These are phyloP conservation scores for Panthera leo DNA, from an alignment of 2,113 vertebrate genomes.

Conservation along the genomic window DNA sequence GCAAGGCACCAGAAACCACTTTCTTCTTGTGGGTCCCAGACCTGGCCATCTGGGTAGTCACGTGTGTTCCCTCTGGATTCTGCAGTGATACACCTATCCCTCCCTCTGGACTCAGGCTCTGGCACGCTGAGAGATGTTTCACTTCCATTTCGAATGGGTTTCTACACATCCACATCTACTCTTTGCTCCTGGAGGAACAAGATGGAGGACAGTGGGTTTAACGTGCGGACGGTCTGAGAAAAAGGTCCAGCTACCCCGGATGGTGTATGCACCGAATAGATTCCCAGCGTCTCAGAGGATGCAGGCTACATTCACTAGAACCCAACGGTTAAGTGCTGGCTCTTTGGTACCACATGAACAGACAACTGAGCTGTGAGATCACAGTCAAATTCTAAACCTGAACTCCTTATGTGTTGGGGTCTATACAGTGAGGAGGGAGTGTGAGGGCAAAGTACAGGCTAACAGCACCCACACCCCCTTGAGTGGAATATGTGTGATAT, in stretches of 20 bases:
- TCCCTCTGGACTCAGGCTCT: neutral
- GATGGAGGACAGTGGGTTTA: neutral
- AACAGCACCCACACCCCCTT: too few species aligned
- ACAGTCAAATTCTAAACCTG: neutral
- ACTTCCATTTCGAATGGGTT: neutral
- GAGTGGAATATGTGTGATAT: too few species aligned
- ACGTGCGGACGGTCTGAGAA: neutral
- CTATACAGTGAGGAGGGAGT: neutral
- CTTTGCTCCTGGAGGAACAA: neutral
- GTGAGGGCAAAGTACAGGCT: too few species aligned
- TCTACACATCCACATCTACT: neutral
- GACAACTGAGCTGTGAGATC: neutral
- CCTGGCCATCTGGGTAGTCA: neutral
- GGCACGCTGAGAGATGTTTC: neutral
- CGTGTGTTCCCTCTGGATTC: neutral
- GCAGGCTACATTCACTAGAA: neutral
- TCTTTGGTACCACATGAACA: neutral
- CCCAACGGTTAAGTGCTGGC: too few species aligned
- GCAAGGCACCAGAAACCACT: neutral
- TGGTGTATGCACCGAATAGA: neutral
- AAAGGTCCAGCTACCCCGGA: neutral
- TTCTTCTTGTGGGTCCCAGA: neutral
- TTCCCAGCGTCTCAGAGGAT: neutral
- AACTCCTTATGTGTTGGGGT: neutral
- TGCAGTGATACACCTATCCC: fast-evolving